Conservation (phyloP, 2,113 vertebrate genomes). For the Dasyurus viverrinus region DNA sequence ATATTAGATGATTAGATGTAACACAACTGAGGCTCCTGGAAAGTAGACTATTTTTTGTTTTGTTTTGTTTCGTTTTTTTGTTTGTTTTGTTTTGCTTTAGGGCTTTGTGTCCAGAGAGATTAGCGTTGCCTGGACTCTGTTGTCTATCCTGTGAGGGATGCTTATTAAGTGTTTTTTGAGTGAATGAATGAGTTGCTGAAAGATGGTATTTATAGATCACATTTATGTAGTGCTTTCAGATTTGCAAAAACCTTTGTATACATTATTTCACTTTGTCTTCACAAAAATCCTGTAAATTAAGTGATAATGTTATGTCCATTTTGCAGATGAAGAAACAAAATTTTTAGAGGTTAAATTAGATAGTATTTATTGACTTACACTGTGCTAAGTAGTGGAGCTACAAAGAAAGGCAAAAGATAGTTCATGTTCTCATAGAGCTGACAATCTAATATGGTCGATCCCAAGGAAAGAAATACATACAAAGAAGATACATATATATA, state of each 20-base stretch:
- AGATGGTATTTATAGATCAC: not conserved
- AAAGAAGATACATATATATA: not conserved
- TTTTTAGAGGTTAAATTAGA: not conserved
- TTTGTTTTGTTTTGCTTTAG: not conserved
- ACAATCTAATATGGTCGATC: not conserved
- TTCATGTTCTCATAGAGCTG: not conserved
- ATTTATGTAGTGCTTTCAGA: not conserved
- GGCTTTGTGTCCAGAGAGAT: not conserved
- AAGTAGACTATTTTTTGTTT: not conserved
- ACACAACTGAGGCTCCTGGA: not conserved
- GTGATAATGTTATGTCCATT: not conserved
- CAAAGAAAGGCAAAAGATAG: not conserved
- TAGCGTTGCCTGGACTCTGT: not conserved
- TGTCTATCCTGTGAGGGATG: not conserved
- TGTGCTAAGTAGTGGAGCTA: not conserved
- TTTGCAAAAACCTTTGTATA: not conserved
- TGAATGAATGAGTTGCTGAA: not conserved
- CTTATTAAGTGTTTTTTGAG: not conserved
- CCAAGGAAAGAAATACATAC: not conserved
- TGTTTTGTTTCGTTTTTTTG: not conserved
- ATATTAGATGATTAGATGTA: not conserved
- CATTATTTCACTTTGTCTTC: not conserved
- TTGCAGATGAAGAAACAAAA: not conserved
- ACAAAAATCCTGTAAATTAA: not conserved
- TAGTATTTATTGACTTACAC: too few relatives aligned